Evolutionary conservation across 2,113 vertebrate species (phyloP).

Genomic region (Cardinalis cardinalis): DNA sequence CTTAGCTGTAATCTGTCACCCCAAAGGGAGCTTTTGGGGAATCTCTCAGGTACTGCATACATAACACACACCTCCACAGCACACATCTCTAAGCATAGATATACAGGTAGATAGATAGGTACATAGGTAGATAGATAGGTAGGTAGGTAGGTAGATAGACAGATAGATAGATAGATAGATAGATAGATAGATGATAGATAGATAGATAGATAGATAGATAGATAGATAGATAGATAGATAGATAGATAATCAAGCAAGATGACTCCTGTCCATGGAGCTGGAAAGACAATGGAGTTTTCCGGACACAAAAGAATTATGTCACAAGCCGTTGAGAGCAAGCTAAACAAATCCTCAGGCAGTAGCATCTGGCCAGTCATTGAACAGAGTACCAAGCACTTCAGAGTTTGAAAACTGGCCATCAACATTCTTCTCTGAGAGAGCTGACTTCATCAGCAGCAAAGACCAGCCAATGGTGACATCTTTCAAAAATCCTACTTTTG

Average conservation of each 20-base stretch:
- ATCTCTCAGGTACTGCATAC: not conserved
- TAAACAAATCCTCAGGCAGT: not conserved
- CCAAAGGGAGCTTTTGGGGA: not conserved
- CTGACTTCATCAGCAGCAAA: not conserved
- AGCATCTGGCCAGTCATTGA: not conserved
- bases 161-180: not conserved
- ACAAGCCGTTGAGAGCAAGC: not conserved
- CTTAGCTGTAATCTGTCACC: not conserved
- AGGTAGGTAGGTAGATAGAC: fast-evolving
- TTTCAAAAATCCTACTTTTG: not conserved
- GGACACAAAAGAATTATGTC: not conserved
- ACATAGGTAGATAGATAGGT: not conserved
- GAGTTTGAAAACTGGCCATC: not conserved
- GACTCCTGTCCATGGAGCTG: not conserved
- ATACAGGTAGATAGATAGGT: not conserved
- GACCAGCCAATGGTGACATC: not conserved
- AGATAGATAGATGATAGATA: not conserved
- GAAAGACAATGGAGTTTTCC: not conserved
- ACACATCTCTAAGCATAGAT: not conserved
- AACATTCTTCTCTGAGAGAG: not conserved
- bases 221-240: not conserved
- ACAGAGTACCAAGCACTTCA: not conserved
- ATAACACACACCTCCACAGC: not conserved
- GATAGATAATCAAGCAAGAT: not conserved
- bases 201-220: not conserved